Conservation (phyloP, 2,113 vertebrate genomes). For the Blennius ocellaris region DNA sequence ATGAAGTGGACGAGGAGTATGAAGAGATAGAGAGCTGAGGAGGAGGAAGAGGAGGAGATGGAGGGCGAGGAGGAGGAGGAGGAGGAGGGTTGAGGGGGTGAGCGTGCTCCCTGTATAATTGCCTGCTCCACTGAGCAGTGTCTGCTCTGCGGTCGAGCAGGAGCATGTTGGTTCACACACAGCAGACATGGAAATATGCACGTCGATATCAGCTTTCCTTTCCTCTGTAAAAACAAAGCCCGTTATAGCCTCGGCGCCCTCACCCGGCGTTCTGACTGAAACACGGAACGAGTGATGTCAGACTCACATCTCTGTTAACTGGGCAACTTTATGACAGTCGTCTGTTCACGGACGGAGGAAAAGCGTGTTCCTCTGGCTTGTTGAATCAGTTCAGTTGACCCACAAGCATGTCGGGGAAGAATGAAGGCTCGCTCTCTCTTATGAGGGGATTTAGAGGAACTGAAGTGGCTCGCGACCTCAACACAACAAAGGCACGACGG, state of each 20-base stretch:
- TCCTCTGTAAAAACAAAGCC: slow-evolving; percentile 51
- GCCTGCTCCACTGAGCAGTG: slow-evolving; percentile 70
- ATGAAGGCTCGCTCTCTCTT: not conserved
- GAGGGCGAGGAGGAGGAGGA: slow-evolving; percentile 5
- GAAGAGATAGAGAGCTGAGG: no score
- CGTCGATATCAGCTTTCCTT: slow-evolving; percentile 63
- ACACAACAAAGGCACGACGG: slow-evolving; percentile 23
- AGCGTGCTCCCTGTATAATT: slow-evolving; percentile 73
- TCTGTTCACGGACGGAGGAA: slow-evolving; percentile 23
- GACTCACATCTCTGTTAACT: slow-evolving; percentile 26
- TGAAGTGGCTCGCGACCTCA: slow-evolving; percentile 34
- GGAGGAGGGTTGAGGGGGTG: not conserved
- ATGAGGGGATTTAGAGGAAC: slow-evolving; percentile 9
- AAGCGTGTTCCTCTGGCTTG: slow-evolving; percentile 15
- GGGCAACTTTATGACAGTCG: slow-evolving; percentile 36
- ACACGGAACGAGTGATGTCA: slow-evolving; percentile 61
- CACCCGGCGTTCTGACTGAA: slow-evolving; percentile 43
- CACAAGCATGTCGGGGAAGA: slow-evolving; percentile 1
- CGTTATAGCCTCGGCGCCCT: slow-evolving; percentile 48
- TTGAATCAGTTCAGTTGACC: not conserved
- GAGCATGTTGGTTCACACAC: slow-evolving; percentile 77
- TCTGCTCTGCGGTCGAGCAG: slow-evolving; percentile 75
- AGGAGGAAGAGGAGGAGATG: no score
- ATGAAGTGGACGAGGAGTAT: not conserved
- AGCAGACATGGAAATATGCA: slow-evolving; percentile 78